Percentiles rank a stretch among this genome's conserved stretches.
Conservation (phyloP, 2,113 vertebrate species). For the Muntiacus muntjak region DNA sequence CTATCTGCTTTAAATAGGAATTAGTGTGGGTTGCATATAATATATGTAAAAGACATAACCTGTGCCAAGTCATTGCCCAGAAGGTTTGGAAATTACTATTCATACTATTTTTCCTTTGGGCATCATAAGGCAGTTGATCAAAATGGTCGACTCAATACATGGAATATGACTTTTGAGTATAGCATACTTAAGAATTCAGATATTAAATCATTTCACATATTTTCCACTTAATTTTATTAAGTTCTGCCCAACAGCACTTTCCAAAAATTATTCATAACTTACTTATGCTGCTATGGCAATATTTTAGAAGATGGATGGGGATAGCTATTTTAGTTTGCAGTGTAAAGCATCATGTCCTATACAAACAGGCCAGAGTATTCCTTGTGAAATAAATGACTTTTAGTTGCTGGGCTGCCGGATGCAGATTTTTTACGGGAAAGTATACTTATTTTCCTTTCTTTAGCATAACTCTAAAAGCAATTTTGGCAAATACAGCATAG, state of each 20-base stretch:
- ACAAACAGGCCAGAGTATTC: neutral
- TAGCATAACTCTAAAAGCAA: neutral
- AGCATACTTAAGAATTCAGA: neutral
- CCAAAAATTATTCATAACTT: neutral
- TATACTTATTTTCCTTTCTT: neutral
- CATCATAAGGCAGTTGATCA: neutral
- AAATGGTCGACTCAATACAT: neutral
- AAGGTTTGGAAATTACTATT: conserved; percentile 40
- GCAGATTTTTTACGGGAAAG: neutral
- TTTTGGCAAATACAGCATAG: neutral
- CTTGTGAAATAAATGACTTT: neutral
- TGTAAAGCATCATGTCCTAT: neutral
- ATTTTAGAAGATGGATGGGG: neutral
- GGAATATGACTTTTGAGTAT: neutral
- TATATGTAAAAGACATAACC: neutral
- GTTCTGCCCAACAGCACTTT: neutral
- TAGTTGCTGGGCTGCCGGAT: neutral
- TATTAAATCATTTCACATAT: neutral
- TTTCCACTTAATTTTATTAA: conserved; percentile 24
- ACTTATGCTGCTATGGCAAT: neutral
- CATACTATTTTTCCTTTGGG: neutral
- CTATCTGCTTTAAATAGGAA: conserved; percentile 38
- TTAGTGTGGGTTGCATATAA: conserved; percentile 16
- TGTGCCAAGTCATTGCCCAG: neutral
- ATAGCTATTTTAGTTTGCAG: neutral